A percentile compares a stretch with the other conserved stretches of the same genome.
Evolutionary conservation across 2,113 vertebrate species (phyloP).

Genomic region (Falco punctatus): DNA sequence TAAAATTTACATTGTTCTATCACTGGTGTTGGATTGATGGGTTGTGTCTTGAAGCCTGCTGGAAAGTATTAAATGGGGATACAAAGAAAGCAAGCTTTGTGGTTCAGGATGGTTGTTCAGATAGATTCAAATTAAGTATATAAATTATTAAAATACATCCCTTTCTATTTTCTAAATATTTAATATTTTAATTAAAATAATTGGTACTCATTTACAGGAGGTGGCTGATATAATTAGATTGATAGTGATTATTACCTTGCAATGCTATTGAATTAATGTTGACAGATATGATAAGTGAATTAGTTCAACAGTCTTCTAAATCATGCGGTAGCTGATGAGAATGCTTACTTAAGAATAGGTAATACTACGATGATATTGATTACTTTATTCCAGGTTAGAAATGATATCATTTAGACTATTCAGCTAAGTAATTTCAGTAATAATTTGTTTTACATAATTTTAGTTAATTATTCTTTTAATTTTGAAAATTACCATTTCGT

Average conservation of each 20-base stretch:
- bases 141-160: constrained; percentile 39
- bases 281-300: constrained; percentile 28
- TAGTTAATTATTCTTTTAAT: neutral
- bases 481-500: neutral
- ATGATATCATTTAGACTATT: neutral
- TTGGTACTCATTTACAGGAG: constrained; percentile 37
- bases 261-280: constrained; percentile 49
- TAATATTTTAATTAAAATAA: constrained; percentile 69
- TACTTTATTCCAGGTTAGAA: neutral
- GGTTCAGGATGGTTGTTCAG: constrained; percentile 21
- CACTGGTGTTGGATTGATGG: neutral
- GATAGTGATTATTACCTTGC: constrained; percentile 52
- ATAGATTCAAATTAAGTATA: constrained; percentile 15
- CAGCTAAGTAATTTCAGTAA: neutral
- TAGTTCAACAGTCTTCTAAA: constrained; percentile 3
- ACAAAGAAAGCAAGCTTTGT: constrained; percentile 1
- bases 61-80: neutral
- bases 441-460: neutral
- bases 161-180: constrained; percentile 67
- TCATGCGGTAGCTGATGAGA: constrained; percentile 4
- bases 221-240: constrained; percentile 60
- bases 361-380: neutral
- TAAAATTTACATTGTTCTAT: neutral
- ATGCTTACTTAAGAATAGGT: neutral
- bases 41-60: neutral